Base-by-base conservation (phyloP, 2,113 vertebrate genomes). In the Opisthocomus hoazin region DNA sequence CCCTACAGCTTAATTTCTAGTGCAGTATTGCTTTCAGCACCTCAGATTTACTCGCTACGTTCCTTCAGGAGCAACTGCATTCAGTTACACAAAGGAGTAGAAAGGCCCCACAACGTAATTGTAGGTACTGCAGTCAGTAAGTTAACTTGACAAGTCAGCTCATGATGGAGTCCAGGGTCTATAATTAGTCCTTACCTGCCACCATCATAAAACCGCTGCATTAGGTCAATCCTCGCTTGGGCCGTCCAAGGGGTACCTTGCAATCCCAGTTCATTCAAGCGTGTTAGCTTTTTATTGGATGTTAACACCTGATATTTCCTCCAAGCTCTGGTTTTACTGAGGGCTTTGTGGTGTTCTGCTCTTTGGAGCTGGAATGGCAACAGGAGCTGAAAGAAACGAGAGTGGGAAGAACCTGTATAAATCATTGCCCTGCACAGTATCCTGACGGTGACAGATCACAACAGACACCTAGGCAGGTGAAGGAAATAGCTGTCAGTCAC, bases 21-120 rank as follows among this genome's bases (percentile, higher is more conserved):
- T 6, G 95, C 97, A 94, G 70, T 98, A 97, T 98, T 98, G 98
- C 98, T 98, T 98, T 98, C 98, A 97, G 96, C 98, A 97, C 97
- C 97, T 98, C 96, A 88, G 87, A 97, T 98, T 97, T 96, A 97
- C 95, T 96, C 69, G 3, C 94, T 77, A 7, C 2, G 29, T 75
- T 95, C 50, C 94, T 94, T 34, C 26, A 75, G 93, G 74, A 87
- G 93, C 46, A 74, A 95, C 69, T 90, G 96, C 87, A 48, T 65
- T 27, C 51, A 95, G 96, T 95, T 97, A 43, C 14, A 60, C 53
- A 11, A 34, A 41, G 89, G 91, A 85, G 86, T 30, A 74, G 73
- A 36, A 89, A 94, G 56, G 66, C 64, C 81, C 93, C 90, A 54
- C 84, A 32, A 65, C 7, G 94, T 64, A 85, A 50, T 29, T 56